Evolutionary conservation across 2,888 invertebrate species (phyloP).

Genomic region (Ennomos quercinarius): DNA sequence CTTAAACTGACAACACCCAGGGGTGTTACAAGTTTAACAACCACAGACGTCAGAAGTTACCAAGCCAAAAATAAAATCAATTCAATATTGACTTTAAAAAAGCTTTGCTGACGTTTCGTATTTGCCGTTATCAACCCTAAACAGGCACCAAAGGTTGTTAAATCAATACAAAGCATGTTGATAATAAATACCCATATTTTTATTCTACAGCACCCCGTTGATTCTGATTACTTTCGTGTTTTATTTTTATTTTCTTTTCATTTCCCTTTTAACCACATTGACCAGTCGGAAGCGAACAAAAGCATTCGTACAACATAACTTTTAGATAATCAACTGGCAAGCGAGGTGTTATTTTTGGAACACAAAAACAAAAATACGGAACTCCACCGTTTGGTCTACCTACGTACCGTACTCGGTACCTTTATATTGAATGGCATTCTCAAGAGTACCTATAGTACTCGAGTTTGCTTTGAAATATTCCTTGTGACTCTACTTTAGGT

Average conservation of each 20-base stretch:
- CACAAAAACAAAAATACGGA: constrained; percentile 15
- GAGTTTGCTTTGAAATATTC: background rate
- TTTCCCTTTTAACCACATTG: constrained; percentile 4
- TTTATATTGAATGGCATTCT: constrained; percentile 6
- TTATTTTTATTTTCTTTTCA: constrained; percentile 9
- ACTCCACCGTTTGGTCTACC: constrained; percentile 1
- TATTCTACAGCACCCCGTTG: background rate
- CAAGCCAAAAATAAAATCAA: too few species aligned
- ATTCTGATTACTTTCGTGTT: background rate
- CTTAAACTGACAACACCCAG: too few species aligned
- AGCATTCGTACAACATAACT: background rate
- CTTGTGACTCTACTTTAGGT: too few species aligned
- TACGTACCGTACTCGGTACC: background rate
- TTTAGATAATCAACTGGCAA: too few species aligned
- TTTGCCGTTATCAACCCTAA: too few species aligned
- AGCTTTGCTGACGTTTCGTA: too few species aligned
- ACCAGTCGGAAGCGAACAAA: constrained; percentile 4
- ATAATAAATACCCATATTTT: constrained; percentile 5
- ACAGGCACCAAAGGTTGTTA: too few species aligned
- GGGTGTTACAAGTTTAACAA: too few species aligned
- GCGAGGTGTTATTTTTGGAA: background rate
- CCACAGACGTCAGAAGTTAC: too few species aligned
- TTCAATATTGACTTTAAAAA: too few species aligned
- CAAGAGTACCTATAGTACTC: background rate
- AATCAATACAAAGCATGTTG: too few species aligned